Evolutionary conservation across 2,797 vertebrate genomes (phyloP), one percentile per base, ranked within the genome.

Genomic region (Furcifer pardalis): DNA sequence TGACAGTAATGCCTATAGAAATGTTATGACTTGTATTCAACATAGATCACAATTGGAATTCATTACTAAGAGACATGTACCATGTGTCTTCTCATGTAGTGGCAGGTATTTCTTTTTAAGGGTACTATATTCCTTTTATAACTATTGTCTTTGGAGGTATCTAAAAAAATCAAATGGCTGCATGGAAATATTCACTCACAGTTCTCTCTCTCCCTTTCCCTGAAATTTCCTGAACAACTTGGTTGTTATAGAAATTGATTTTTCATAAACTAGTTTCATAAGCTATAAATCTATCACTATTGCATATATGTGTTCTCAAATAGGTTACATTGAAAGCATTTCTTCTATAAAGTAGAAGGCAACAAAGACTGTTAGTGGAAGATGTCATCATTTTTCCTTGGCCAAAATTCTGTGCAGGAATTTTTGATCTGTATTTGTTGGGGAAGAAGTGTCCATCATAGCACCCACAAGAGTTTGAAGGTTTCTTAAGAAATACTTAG

Each of bases 241-340:
- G 88, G 60, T 91, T 92, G 88, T 91, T 94, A 94, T 87, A 91
- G 87, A 89, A 95, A 87, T 93, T 89, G 91, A 94, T 95, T 94
- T 93, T 90, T 92, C 89, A 90, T 93, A 87, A 91, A 93, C 93
- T 83, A 46, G 3, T 0, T 91, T 90, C 87, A 80, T 88, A 95
- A 81, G 92, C 92, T 87, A 80, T 56, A n/a, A n/a, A n/a, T n/a
- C n/a, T n/a, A n/a, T 91, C 91, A 95, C 86, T 94, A 92, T 90
- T 93, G 93, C 89, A 90, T 76, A 83, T 88, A 81, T 89, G 88
- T 87, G 77, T 83, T 80, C 88, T 68, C 93, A 84, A 82, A 83
- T 88, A 88, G 93, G 90, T 90, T 95, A 93, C n/a, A 95, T 91
- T 91, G 83, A 87, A 92, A 87, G 56, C 86, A 89, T 89, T 92